These are phyloP conservation scores for Chymomyza caudatula DNA, from an alignment of 2,888 invertebrate genomes.

Conservation along the genomic window DNA sequence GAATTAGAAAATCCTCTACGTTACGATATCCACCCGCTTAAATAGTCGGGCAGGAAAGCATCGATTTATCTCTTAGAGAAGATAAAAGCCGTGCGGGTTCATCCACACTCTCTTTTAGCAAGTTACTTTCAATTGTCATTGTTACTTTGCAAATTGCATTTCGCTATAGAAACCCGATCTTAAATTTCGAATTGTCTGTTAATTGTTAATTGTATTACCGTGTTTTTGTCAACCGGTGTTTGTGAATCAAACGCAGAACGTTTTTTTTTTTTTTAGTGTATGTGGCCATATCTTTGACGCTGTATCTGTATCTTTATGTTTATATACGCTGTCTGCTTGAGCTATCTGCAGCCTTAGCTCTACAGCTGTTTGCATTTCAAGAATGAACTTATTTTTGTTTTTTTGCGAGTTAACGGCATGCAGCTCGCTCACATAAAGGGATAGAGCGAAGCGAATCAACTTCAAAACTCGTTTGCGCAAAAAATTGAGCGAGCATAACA, in stretches of 20 bases:
- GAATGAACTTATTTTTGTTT: slow-evolving; percentile 54
- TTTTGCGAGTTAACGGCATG: too few species aligned
- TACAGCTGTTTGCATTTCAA: slow-evolving; percentile 68
- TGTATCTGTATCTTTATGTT: slow-evolving; percentile 10
- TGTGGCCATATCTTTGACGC: slow-evolving; percentile 33
- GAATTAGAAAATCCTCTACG: too few species aligned
- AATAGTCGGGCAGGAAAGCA: too few species aligned
- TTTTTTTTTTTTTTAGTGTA: background rate
- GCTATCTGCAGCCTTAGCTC: slow-evolving; percentile 32
- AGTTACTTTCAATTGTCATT: too few species aligned
- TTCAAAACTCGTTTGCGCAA: background rate
- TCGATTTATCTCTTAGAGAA: too few species aligned
- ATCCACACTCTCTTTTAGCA: too few species aligned
- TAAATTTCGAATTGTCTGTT: background rate
- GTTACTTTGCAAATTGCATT: too few species aligned
- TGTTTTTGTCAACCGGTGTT: too few species aligned
- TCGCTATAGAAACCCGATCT: too few species aligned
- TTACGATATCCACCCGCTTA: too few species aligned
- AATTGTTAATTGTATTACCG: too few species aligned
- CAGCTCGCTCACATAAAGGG: background rate
- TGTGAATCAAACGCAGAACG: background rate
- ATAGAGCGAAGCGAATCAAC: background rate
- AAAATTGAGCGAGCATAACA: background rate
- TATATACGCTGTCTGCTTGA: background rate
- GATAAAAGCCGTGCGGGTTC: too few species aligned